Base-by-base conservation (phyloP, 2,113 vertebrate genomes). In the Cryptomyrus ogoouensis region DNA sequence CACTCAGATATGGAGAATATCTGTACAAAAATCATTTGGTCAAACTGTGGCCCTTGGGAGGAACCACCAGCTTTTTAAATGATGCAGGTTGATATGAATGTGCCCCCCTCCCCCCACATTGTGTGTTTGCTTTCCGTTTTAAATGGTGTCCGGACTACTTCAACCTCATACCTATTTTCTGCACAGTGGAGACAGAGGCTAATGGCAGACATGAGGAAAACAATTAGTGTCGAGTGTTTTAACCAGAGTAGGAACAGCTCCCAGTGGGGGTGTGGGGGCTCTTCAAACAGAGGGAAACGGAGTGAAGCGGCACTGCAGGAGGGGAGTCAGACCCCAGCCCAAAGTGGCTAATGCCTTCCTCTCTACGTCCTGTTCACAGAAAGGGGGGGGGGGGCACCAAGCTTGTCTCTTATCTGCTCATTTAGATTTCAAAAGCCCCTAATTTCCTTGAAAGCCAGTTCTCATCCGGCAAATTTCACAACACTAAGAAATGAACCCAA, bases 201-300 rank as follows among this genome's bases (percentile, higher is more conserved):
- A 93, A 92, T 93, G 91, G 92, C 93, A 93, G 89, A 93, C 90
- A 92, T 62, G 92, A 93, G 92, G 91, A 94, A 94, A 95, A 94
- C 92, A 93, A 94, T 94, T 94, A 94, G 89, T 89, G 93, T 93
- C 91, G 94, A 92, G 92, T 91, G 91, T 93, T 93, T 94, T 93
- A 92, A 91, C 91, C 92, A 92, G 91, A 91, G 89, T 85, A 90
- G 92, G 80, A 92, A 58, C 58, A 88, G 90, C 92, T 95, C 92
- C 93, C 92, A n/a, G 89, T 91, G 89, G 94, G 70, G 31, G 0
- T 10, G n/a, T 27, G 66, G 62, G 62, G 62, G 77, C 0, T 90
- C 90, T 93, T 93, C 87, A 91, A 88, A 92, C 90, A 35, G 66
- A 74, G 66, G n/a, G 12, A 62, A n/a, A 31, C 7, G 89, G 66